These are phyloP conservation scores for Corythoichthys haematopterus DNA, from an alignment of 2,113 vertebrate species.

Conservation along the genomic window DNA sequence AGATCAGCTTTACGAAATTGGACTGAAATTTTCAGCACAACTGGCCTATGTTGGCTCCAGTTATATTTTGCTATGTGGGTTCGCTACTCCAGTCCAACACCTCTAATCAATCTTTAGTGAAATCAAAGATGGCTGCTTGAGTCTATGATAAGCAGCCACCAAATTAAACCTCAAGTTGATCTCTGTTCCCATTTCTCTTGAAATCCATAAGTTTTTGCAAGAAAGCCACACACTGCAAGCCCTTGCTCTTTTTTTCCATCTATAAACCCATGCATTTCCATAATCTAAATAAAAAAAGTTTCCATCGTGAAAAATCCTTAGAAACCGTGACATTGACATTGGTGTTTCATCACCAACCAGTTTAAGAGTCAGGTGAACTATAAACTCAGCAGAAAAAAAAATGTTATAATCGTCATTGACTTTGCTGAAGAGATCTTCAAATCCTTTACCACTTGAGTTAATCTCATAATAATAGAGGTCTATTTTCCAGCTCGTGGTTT, in stretches of 20 bases:
- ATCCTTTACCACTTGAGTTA: constrained; percentile 67
- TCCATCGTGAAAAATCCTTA: background rate
- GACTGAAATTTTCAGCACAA: too few relatives aligned
- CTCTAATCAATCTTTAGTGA: background rate
- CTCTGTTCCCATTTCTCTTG: background rate
- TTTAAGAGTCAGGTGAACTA: constrained; percentile 4
- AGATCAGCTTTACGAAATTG: too few relatives aligned
- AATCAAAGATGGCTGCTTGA: background rate
- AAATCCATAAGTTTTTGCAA: background rate
- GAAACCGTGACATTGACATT: constrained; percentile 9
- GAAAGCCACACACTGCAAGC: background rate
- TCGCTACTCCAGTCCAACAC: background rate
- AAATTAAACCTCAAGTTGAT: background rate
- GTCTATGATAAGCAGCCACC: too few relatives aligned
- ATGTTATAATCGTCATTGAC: constrained; percentile 59
- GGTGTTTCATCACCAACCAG: constrained; percentile 20
- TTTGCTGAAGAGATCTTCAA: constrained; percentile 66
- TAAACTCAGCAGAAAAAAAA: constrained; percentile 22
- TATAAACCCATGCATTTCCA: background rate
- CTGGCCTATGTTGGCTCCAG: too few relatives aligned
- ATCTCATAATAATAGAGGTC: constrained; percentile 66
- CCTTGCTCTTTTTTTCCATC: background rate
- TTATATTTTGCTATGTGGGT: too few relatives aligned
- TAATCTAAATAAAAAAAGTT: background rate
- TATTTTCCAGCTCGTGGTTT: constrained; percentile 68